A percentile compares a stretch with the other conserved stretches of the same genome.
Evolutionary conservation across 1,140 invertebrate genomes (phyloP).

Genomic region (Saccostrea glomerata): DNA sequence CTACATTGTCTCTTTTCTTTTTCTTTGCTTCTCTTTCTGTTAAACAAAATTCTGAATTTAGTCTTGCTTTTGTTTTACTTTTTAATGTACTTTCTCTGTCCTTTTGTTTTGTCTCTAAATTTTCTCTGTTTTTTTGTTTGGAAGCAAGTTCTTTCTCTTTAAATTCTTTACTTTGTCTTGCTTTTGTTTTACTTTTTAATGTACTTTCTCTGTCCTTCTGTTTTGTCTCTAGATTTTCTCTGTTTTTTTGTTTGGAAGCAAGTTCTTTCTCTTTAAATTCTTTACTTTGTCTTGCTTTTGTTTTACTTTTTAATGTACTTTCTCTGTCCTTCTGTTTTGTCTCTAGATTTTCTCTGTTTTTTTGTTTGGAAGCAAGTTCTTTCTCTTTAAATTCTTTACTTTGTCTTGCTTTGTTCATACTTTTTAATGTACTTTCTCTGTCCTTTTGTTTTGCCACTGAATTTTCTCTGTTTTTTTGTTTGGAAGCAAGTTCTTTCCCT

Average conservation of each 20-base stretch:
- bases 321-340: constrained; percentile 22
- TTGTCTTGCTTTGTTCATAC: constrained; percentile 32
- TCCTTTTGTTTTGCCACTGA: constrained; percentile 20
- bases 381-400: constrained; percentile 4
- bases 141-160: too few relatives aligned
- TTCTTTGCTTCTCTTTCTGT: constrained; percentile 33
- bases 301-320: constrained; percentile 29
- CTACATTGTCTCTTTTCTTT: constrained; percentile 9
- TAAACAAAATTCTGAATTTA: background rate
- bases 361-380: background rate
- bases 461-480: background rate
- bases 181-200: too few relatives aligned
- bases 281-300: too few relatives aligned
- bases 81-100: too few relatives aligned
- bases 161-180: too few relatives aligned
- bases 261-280: too few relatives aligned
- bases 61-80: too few relatives aligned
- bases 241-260: too few relatives aligned
- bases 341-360: background rate
- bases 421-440: constrained; percentile 31
- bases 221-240: too few relatives aligned
- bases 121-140: too few relatives aligned
- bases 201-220: too few relatives aligned
- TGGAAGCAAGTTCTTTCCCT: background rate
- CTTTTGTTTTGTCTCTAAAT: too few relatives aligned